Conservation (phyloP, 1,140 invertebrate genomes). For the Micrasema longulum region DNA sequence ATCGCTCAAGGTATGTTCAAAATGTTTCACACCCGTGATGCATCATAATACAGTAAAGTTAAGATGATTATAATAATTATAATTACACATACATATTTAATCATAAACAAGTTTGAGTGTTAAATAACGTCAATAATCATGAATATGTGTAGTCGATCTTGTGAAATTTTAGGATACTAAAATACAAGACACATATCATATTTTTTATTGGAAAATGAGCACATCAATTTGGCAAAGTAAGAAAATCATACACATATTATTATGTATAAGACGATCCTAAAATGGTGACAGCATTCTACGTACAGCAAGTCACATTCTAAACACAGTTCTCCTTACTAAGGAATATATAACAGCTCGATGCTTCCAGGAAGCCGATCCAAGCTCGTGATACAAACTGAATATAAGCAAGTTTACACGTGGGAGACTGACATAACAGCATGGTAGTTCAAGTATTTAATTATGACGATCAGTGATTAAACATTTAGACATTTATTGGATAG, state of each 20-base stretch:
- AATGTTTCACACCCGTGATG: not conserved
- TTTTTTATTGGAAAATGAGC: conserved; percentile 4
- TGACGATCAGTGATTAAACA: conserved; percentile 12
- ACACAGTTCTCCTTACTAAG: not conserved
- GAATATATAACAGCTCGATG: not conserved
- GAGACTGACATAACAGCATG: not conserved
- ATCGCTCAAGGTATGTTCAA: not conserved
- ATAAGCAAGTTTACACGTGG: too few species aligned
- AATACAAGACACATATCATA: conserved; percentile 14
- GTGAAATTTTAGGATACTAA: conserved; percentile 1
- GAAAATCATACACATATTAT: not conserved
- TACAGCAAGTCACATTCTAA: not conserved
- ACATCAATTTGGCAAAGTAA: conserved; percentile 25
- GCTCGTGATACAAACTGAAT: not conserved
- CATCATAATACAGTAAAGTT: too few species aligned
- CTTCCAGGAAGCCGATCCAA: not conserved
- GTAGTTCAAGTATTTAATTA: not conserved
- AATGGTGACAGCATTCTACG: not conserved
- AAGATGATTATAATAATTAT: too few species aligned
- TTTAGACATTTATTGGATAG: conserved; percentile 13
- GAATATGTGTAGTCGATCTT: not conserved
- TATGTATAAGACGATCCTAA: not conserved
- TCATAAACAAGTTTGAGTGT: not conserved
- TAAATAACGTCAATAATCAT: not conserved
- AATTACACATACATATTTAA: not conserved